A percentile compares a stretch with the other conserved stretches of the same genome.
phyloP scores from a whole-genome alignment of 2,113 vertebrate species.

The Clarias gariepinus region DNA sequence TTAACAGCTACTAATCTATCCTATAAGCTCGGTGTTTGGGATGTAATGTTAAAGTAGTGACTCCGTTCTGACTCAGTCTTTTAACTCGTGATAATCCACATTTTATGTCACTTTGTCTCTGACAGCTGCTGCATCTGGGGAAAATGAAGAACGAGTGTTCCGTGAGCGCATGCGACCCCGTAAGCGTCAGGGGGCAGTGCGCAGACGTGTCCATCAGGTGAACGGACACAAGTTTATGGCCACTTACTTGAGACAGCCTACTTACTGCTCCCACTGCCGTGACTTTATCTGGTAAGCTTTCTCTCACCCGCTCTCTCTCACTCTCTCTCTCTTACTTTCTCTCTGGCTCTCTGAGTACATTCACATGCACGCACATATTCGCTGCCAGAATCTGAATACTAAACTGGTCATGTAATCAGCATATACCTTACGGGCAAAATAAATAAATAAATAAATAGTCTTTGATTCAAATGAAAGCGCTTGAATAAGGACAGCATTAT shows the following conservation, averaged over 20 bases:
- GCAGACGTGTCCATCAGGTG: constrained; percentile 94
- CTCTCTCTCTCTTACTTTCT: background rate
- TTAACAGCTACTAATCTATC: background rate
- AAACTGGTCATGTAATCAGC: background rate
- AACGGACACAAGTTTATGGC: constrained; percentile 99
- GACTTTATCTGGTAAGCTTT: constrained; percentile 93
- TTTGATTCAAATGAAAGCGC: background rate
- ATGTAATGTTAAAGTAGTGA: background rate
- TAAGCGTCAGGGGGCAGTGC: constrained; percentile 93
- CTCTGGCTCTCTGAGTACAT: background rate
- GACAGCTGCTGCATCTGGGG: constrained; percentile 80
- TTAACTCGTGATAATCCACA: background rate
- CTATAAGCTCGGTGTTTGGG: background rate
- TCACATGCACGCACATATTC: background rate
- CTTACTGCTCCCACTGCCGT: constrained; percentile 96
- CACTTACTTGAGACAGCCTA: constrained; percentile 96
- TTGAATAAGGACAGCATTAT: background rate
- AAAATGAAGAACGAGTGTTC: constrained; percentile 97
- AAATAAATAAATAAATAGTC: background rate
- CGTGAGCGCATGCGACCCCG: constrained; percentile 92
- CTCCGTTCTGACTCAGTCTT: background rate
- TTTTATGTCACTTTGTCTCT: background rate
- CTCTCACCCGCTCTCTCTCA: background rate
- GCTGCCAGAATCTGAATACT: background rate
- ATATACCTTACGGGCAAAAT: background rate